Evolutionary conservation across 2,797 vertebrate genomes (phyloP), one percentile per base, ranked within the genome.

Genomic region (Peromyscus melanophrys): DNA sequence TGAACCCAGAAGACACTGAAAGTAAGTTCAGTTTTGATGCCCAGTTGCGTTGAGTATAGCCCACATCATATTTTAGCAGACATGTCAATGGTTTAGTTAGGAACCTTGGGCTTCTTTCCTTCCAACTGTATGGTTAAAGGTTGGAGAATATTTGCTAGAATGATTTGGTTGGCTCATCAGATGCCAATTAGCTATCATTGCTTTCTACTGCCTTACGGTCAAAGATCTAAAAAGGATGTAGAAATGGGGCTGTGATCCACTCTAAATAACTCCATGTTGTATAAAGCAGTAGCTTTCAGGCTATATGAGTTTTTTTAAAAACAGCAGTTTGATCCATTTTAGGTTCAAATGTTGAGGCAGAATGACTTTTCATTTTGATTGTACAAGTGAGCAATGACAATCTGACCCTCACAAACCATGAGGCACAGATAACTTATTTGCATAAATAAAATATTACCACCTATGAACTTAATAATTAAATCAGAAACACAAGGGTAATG

Each of bases 161-260:
- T 59, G 89, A 95, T 92, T 82, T 78, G 86, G 59, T 43, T 84
- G 83, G 43, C 13, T 93, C 49, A 82, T 82, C 90, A 69, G 75
- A 85, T 63, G 37, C 27, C 67, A 37, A 61, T 67, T 46, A 94
- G 19, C 34, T 76, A 81, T 76, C 75, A 80, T 92, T 90, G 94
- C 12, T 89, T 43, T 76, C 71, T 87, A 40, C 46, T 89, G 69
- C 52, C 40, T 87, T 89, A 78, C 10, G 37, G 27, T 92, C n/a
- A 92, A 81, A 76, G 61, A 43, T 90, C 55, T 94, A 46, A 96
- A 95, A 80, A 37, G 7, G 82, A 37, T 23, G 2, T 40, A 19
- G 77, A 43, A 46, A 90, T 52, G 46, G 80, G 49, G 25, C 46
- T 52, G 14, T 40, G 23, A 16, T 49, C 73, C 63, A 14, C 34